Base-by-base conservation (phyloP, 2,888 invertebrate genomes). In the Cryptus armator region DNA sequence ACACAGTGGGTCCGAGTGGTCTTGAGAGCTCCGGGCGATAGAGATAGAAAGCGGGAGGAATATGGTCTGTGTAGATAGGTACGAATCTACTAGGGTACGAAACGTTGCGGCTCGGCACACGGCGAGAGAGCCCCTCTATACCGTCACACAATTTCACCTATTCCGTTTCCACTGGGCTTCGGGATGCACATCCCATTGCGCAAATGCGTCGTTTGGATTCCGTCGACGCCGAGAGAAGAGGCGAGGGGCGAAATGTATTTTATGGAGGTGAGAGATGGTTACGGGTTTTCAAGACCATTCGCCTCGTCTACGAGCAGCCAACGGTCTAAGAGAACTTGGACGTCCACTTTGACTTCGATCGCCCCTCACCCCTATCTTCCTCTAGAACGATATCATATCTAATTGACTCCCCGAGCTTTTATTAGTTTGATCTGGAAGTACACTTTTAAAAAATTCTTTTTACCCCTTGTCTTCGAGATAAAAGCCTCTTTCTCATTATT, bases 121-220 rank as follows among this genome's bases (percentile, higher is more conserved):
- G 19, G 44, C 32, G 29, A 4, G 19, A 16, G 43, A 16, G 7
- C 14, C 14, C 12, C 9, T 62, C 19, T 16, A 32, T 32, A 53
- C 51, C 24, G 37, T 9, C 32, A 10, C 46, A 7, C 48, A 9
- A 29, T 64, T 64, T 37, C 62, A 53, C 62, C 9, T 29, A 12
- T 62, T 78, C 19, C 5, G 56, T 67, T 29, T n/a, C 5, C 32
- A 81, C 81, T 83, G 86, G 83, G 85, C 83, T 86, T 86, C 87
- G 86, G 89, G 86, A 88, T 90, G 90, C 89, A 91, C 91, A 90
- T 90, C 89, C 90, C 92, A 92, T 92, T 92, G 92, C 90, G 89
- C 91, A 92, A 92, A 91, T 92, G 89, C 89, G 90, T 90, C 90
- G 89, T 92, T 92, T 91, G 88, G 87, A 92, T 92, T 92, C 91